These are phyloP conservation scores for Adelges cooleyi DNA, from an alignment of 1,140 invertebrate genomes.

Conservation along the genomic window DNA sequence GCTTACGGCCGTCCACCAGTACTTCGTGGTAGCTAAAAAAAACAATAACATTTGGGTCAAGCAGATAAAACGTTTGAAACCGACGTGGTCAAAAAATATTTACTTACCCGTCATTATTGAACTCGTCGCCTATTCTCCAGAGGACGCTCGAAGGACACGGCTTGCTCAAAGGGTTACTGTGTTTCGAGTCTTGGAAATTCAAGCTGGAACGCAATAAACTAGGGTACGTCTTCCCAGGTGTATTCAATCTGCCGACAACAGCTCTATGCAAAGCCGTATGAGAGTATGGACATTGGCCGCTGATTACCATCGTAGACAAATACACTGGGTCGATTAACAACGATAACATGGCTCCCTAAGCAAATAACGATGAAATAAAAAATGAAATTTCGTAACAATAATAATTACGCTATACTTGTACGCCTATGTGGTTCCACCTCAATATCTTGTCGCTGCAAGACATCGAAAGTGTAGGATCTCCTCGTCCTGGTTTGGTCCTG, in stretches of 20 bases:
- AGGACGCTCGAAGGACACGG: conserved; percentile 9
- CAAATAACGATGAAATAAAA: conserved; percentile 21
- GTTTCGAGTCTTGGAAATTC: conserved; percentile 9
- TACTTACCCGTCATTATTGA: neutral
- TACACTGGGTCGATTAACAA: neutral
- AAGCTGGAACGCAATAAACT: neutral
- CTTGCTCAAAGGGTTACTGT: neutral
- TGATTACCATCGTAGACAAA: neutral
- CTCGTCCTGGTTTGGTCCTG: conserved; percentile 83
- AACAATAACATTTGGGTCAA: neutral
- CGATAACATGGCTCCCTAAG: conserved; percentile 8
- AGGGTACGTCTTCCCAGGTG: no score
- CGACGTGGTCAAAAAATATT: no score
- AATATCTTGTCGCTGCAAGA: conserved; percentile 90
- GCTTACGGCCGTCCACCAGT: conserved; percentile 62
- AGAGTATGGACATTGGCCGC: conserved; percentile 6
- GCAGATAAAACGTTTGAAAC: neutral
- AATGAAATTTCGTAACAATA: conserved; percentile 24
- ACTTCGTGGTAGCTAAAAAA: conserved; percentile 52
- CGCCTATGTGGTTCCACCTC: conserved; percentile 72
- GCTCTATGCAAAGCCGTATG: neutral
- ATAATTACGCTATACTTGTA: conserved; percentile 54
- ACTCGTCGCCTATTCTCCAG: neutral
- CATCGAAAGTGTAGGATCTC: conserved; percentile 74
- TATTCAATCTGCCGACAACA: neutral